Evolutionary conservation across 1,140 invertebrate genomes (phyloP).

Genomic region (Trissolcus basalis): DNA sequence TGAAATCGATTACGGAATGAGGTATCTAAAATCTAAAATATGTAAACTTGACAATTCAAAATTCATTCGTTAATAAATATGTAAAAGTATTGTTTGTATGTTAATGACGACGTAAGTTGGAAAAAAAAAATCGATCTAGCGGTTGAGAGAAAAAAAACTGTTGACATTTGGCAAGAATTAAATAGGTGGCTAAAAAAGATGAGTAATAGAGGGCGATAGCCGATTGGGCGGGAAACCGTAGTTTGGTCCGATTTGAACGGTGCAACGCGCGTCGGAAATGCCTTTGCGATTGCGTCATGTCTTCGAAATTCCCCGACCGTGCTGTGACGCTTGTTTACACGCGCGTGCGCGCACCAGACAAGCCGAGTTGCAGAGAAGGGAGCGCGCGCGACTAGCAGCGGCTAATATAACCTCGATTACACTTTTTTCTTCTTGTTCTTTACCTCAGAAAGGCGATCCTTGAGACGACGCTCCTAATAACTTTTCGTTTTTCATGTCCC

Average conservation of each 20-base stretch:
- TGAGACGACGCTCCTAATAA: conserved; percentile 26
- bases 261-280: conserved; percentile 69
- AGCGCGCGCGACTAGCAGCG: conserved; percentile 5
- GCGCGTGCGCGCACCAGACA: conserved; percentile 43
- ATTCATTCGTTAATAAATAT: too few species aligned
- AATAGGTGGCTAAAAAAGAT: background rate
- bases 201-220: conserved; percentile 1
- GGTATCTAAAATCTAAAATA: too few species aligned
- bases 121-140: too few species aligned
- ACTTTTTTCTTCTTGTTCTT: conserved; percentile 47
- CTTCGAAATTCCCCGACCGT: conserved; percentile 69
- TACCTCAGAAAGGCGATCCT: conserved; percentile 44
- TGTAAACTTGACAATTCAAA: too few species aligned
- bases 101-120: too few species aligned
- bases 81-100: too few species aligned
- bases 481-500: conserved; percentile 1
- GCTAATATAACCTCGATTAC: conserved; percentile 55
- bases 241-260: conserved; percentile 43
- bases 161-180: background rate
- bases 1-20: too few species aligned
- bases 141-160: background rate
- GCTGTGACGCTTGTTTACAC: conserved; percentile 46
- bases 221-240: conserved; percentile 31
- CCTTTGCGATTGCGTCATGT: conserved; percentile 71
- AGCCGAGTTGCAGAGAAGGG: conserved; percentile 28